These are phyloP conservation scores for Peromyscus nudipes DNA, from an alignment of 2,797 vertebrate species.

Conservation along the genomic window DNA sequence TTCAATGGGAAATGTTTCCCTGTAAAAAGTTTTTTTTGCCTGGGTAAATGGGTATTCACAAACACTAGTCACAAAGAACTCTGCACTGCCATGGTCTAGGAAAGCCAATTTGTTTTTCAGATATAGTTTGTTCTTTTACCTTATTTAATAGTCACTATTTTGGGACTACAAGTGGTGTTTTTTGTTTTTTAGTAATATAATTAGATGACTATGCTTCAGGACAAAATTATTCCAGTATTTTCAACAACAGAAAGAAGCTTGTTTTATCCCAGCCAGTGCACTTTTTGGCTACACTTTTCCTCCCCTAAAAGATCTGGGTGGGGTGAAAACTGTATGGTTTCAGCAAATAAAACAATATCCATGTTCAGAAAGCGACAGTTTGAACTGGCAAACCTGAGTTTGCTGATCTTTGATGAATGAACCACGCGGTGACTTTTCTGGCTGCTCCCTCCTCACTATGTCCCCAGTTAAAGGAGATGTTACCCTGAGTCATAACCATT, in stretches of 20 bases:
- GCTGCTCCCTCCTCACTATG: neutral
- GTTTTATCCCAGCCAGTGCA: neutral
- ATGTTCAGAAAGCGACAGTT: neutral
- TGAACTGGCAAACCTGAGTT: neutral
- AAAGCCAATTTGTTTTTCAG: neutral
- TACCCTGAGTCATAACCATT: neutral
- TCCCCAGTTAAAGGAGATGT: neutral
- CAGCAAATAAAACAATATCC: neutral
- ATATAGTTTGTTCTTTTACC: neutral
- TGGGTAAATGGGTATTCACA: neutral
- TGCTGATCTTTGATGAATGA: neutral
- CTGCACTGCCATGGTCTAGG: neutral
- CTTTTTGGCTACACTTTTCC: neutral
- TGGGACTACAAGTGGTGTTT: neutral
- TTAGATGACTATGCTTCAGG: conserved; percentile 47
- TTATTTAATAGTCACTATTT: conserved; percentile 46
- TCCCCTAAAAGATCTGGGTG: neutral
- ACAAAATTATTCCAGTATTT: neutral
- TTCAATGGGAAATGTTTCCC: neutral
- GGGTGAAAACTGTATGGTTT: neutral
- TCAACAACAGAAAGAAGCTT: neutral
- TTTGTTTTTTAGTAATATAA: conserved; percentile 55
- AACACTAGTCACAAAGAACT: neutral
- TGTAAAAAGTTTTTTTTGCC: neutral
- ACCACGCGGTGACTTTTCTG: neutral